Evolutionary conservation across 2,797 vertebrate genomes (phyloP).

Genomic region (Ctenopoma multispine): DNA sequence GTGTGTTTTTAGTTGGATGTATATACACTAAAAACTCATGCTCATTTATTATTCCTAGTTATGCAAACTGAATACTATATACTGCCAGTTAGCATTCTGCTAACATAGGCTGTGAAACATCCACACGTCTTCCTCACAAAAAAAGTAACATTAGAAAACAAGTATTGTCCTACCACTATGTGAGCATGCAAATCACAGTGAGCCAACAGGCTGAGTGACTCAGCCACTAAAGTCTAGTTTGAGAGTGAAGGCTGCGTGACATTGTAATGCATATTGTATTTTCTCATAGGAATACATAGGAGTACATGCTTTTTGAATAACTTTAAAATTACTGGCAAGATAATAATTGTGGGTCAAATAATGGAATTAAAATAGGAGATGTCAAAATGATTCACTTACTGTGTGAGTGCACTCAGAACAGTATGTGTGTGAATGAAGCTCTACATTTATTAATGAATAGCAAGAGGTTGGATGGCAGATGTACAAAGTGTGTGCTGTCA

Average conservation of each 20-base stretch:
- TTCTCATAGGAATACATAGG: not conserved
- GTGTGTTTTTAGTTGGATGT: not conserved
- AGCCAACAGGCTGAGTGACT: slow-evolving; percentile 32
- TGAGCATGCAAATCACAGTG: slow-evolving; percentile 34
- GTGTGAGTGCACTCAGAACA: too few species aligned
- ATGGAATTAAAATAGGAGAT: not conserved
- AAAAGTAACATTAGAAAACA: too few species aligned
- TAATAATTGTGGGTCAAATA: not conserved
- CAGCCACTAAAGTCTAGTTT: slow-evolving; percentile 34
- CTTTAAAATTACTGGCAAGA: not conserved
- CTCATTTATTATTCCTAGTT: not conserved
- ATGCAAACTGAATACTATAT: not conserved
- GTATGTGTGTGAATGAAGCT: not conserved
- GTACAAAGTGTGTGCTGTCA: too few species aligned
- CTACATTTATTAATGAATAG: too few species aligned
- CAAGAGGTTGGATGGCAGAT: too few species aligned
- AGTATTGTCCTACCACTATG: slow-evolving; percentile 8
- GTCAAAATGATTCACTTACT: not conserved
- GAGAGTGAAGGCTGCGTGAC: slow-evolving; percentile 1
- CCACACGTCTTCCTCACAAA: not conserved
- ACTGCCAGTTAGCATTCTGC: not conserved
- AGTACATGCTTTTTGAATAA: not conserved
- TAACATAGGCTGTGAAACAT: not conserved
- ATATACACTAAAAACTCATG: slow-evolving; percentile 2
- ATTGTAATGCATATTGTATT: not conserved